These are phyloP conservation scores for Myzus persicae DNA, from an alignment of 1,140 invertebrate species.

Conservation along the genomic window DNA sequence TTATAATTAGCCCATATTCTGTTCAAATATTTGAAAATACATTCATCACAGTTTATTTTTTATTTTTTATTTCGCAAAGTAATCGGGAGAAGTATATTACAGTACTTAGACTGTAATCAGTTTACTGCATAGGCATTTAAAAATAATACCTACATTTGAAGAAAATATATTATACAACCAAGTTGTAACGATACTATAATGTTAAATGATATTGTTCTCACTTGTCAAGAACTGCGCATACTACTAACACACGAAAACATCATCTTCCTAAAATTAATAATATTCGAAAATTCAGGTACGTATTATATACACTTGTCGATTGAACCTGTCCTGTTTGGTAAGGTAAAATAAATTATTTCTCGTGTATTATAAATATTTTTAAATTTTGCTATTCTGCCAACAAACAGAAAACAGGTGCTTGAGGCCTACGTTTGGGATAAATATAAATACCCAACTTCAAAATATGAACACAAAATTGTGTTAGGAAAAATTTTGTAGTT, in stretches of 20 bases:
- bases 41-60: not conserved
- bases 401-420: not conserved
- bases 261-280: not conserved
- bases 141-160: not conserved
- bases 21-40: too few relatives aligned
- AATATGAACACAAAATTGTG: not conserved
- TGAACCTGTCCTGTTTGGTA: not conserved
- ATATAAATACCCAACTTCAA: not conserved
- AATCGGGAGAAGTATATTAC: not conserved
- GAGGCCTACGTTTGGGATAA: slow-evolving; percentile 34
- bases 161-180: not conserved
- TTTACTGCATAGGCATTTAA: too few relatives aligned
- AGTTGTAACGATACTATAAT: too few relatives aligned
- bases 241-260: not conserved
- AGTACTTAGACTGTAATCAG: not conserved
- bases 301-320: not conserved
- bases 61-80: not conserved
- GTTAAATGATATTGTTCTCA: not conserved
- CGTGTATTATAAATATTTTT: not conserved
- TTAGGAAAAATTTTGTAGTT: not conserved
- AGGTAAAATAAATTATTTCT: not conserved
- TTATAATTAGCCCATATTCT: too few relatives aligned
- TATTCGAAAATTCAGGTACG: too few relatives aligned
- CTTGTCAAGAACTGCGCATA: not conserved
- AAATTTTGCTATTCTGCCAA: slow-evolving; percentile 18